These are phyloP conservation scores for Lordiphosa andalusiaca DNA, from an alignment of 2,888 invertebrate genomes.

Conservation along the genomic window DNA sequence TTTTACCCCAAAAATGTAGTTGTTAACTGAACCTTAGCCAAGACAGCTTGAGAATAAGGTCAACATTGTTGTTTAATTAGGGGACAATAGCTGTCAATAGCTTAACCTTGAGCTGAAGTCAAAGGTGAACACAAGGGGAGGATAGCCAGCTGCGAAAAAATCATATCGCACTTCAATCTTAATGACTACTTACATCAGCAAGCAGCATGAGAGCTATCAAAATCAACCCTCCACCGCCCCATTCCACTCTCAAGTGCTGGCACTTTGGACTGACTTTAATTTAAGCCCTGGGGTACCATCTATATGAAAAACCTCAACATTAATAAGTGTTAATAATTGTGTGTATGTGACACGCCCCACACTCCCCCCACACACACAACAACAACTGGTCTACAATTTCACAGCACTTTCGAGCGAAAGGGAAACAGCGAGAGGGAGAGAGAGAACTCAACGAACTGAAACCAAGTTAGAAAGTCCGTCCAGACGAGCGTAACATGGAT, in stretches of 20 bases:
- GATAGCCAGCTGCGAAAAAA: constrained; percentile 63
- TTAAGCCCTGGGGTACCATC: constrained; percentile 69
- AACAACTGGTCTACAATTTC: constrained; percentile 53
- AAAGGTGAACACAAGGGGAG: constrained; percentile 39
- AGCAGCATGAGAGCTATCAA: constrained; percentile 41
- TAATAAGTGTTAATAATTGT: constrained; percentile 77
- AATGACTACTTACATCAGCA: constrained; percentile 72
- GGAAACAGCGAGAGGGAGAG: constrained; percentile 17
- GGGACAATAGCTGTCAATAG: constrained; percentile 70
- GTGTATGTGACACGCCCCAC: constrained; percentile 34
- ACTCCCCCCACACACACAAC: constrained; percentile 13
- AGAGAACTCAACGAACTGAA: constrained; percentile 33
- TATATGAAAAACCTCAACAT: constrained; percentile 70
- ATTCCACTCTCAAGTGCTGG: constrained; percentile 37
- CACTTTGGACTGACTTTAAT: constrained; percentile 58
- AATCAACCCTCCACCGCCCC: constrained; percentile 23
- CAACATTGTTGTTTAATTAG: constrained; percentile 72
- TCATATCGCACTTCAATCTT: constrained; percentile 64
- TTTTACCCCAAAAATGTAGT: constrained; percentile 30
- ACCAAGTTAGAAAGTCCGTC: constrained; percentile 59
- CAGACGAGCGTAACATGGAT: constrained; percentile 66
- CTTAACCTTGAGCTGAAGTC: constrained; percentile 29
- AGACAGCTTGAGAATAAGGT: constrained; percentile 59
- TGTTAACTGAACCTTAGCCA: constrained; percentile 54
- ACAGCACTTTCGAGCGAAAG: constrained; percentile 62